phyloP scores from a whole-genome alignment of 2,888 invertebrate species.

The Megamerina dolium region DNA sequence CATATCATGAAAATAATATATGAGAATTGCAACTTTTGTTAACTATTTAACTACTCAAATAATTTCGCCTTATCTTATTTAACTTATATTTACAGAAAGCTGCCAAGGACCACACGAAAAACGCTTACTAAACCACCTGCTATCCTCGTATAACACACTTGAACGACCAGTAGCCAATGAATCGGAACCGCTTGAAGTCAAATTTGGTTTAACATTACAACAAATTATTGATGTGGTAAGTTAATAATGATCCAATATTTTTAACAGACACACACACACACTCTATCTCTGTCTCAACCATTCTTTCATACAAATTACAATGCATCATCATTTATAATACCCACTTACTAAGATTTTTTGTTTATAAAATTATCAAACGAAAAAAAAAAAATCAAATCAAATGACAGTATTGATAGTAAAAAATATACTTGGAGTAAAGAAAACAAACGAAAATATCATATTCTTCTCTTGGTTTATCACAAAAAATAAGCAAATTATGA shows the following conservation, averaged over 20 bases:
- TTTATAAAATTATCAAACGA: constrained; percentile 12
- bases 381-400: too few relatives aligned
- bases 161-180: constrained; percentile 89
- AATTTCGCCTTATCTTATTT: too few relatives aligned
- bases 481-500: too few relatives aligned
- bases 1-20: too few relatives aligned
- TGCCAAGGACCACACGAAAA: constrained; percentile 87
- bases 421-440: too few relatives aligned
- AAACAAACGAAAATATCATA: constrained; percentile 2
- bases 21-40: background rate
- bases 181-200: constrained; percentile 83
- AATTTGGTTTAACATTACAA: constrained; percentile 84
- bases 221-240: constrained; percentile 95
- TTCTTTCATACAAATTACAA: background rate
- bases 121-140: constrained; percentile 74
- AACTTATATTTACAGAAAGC: constrained; percentile 63
- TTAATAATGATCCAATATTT: constrained; percentile 30
- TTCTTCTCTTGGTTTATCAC: too few relatives aligned
- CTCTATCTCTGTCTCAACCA: background rate
- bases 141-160: constrained; percentile 77
- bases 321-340: too few relatives aligned
- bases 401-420: too few relatives aligned
- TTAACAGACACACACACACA: constrained; percentile 8
- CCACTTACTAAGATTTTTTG: too few relatives aligned
- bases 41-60: background rate